Base-by-base conservation (phyloP, 2,113 vertebrate genomes). In the Hippocampus comes region DNA sequence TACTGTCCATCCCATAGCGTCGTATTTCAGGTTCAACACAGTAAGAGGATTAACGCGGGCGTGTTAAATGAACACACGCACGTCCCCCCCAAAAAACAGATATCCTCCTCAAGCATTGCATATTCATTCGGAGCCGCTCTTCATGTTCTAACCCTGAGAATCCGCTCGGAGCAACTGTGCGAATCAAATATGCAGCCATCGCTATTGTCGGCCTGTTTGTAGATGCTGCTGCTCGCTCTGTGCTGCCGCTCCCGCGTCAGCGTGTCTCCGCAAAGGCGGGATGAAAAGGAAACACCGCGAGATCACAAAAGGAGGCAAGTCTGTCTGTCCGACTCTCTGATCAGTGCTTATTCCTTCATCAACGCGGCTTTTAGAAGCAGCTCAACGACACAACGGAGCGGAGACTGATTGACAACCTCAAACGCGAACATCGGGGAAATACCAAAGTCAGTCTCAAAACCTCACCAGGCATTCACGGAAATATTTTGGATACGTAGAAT, bases 281-380 rank as follows among this genome's bases (percentile, higher is more conserved):
- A 84, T 86, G 72, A 88, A 79, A 86, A 70, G 66, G 73, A 86
- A 80, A 82, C 78, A 76, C 73, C 78, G 73, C 73, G 46, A 82
- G 78, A 83, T 86, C 82, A 87, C 76, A 87, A 82, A 82, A 82
- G 76, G 73, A 79, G 53, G 71, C 74, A 64, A 80, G 71, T 56
- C 71, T 77, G 69, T 74, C 71, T 18, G 71, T 82, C 77, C 71
- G 7, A 69, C 72, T 66, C 81, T 83, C 76, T 84, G 78, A 89
- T 89, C 81, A 75, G 56, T 21, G 12, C 65, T 73, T 72, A 75
- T 79, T 79, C 79, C 76, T 79, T 86, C 82, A 79, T 85, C 76
- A 85, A 70, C 73, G 65, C 68, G 59, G 63, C 79, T 77, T 71
- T 66, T 71, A 43, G 69, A 73, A 68, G 27, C 57, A 68, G 38